Base-by-base conservation (phyloP, 1,140 invertebrate species). In the Philaenus spumarius region DNA sequence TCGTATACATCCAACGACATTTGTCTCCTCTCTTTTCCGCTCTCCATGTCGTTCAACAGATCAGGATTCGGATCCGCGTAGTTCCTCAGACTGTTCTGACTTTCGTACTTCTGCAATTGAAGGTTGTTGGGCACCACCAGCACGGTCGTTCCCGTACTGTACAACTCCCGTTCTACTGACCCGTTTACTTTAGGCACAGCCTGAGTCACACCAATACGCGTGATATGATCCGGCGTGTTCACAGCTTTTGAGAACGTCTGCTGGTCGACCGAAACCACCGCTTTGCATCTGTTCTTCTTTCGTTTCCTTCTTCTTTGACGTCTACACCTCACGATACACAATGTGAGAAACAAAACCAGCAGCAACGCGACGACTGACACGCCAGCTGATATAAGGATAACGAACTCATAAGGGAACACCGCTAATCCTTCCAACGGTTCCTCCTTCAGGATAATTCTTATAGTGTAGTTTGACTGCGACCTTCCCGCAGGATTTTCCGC, bases 401-500 rank as follows among this genome's bases (percentile, higher is more conserved):
- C 76, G 66, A 85, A 84, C 67, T 86, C 81, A 26, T 82, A 77
- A 1, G 83, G 82, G 67, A 84, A 79, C 9, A 78, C 78, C 1
- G 83, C 79, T 43, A 82, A 77, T 34, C 82, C 79, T 3, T 83
- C 77, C 15, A 83, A 76, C 5, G 82, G 80, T 54, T 85, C 84
- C 66, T 85, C 82, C 69, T 85, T 85, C 20, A 86, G 77, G 22
- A 87, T 77, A 17, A 89, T 80, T 56, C 81, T 75, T 23, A 93
- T 77, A 0, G 89, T 89, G 55, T 89, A 87, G 67, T 92, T 92
- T 1, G 85, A 82, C 55, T 81, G 80, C 0, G 82, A 77, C 51
- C 75, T 80, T 14, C 90, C 90, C 0, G 89, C 90, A 4, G 83
- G 80, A 67, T 94, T 93, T 65, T 89, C 86, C 0, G 89, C 90